These are phyloP conservation scores for Brachionus sp. DNA, from an alignment of 1,140 invertebrate species.

Conservation along the genomic window DNA sequence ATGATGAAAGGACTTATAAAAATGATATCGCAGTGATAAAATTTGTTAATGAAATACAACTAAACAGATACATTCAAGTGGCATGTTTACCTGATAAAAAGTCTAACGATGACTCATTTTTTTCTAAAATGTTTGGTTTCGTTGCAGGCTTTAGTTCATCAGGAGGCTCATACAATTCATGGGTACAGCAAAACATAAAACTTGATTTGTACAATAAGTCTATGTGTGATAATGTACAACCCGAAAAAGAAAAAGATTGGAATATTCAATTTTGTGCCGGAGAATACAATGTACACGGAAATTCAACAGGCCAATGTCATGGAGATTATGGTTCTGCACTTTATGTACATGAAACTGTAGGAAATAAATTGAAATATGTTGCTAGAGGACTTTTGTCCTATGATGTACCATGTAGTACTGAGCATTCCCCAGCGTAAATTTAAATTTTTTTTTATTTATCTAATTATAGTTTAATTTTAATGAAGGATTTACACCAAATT, in stretches of 20 bases:
- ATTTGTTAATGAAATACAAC: neutral
- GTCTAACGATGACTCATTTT: neutral
- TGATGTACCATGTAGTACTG: neutral
- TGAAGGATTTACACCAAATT: neutral
- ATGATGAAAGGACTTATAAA: neutral
- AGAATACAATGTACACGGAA: neutral
- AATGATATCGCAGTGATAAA: slow-evolving; percentile 22
- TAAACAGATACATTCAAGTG: neutral
- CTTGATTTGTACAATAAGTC: slow-evolving; percentile 10
- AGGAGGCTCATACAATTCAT: neutral
- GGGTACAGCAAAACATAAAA: neutral
- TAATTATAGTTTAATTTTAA: neutral
- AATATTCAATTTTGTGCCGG: slow-evolving; percentile 32
- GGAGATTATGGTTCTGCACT: slow-evolving; percentile 33
- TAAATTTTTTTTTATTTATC: neutral
- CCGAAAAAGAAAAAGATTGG: slow-evolving; percentile 5
- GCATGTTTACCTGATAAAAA: slow-evolving; percentile 26
- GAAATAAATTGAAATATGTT: neutral
- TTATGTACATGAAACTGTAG: neutral
- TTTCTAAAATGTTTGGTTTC: neutral
- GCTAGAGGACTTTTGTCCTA: neutral
- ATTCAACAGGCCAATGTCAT: neutral
- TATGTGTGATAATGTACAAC: neutral
- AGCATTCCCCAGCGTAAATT: slow-evolving; percentile 28
- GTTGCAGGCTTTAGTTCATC: slow-evolving; percentile 14